These are phyloP conservation scores for Butorides virescens DNA, from an alignment of 2,113 vertebrate species.

Conservation along the genomic window DNA sequence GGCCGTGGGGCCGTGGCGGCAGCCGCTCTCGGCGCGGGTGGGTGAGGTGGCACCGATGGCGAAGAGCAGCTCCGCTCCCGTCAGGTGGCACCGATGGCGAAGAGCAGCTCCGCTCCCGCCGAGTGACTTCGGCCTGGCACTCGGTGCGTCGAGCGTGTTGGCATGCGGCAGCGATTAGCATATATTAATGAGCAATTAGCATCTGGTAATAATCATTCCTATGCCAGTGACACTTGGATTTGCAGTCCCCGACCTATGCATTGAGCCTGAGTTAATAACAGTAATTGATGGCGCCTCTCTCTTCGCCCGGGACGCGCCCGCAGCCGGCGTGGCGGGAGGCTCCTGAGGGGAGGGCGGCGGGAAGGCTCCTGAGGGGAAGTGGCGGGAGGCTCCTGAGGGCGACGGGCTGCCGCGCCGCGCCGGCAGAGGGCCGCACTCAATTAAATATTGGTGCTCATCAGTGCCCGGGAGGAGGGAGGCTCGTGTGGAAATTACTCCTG, in stretches of 20 bases:
- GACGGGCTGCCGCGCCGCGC: background rate
- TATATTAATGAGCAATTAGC: conserved; percentile 45
- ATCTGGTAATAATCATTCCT: conserved; percentile 14
- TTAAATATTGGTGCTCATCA: background rate
- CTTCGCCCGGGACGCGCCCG: background rate
- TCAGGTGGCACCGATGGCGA: background rate
- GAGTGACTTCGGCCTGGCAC: background rate
- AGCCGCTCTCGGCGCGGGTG: background rate
- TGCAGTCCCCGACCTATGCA: background rate
- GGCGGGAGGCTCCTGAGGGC: too few relatives aligned
- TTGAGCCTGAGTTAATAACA: background rate
- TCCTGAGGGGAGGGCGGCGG: background rate
- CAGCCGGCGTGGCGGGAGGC: background rate
- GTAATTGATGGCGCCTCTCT: background rate
- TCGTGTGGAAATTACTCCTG: background rate
- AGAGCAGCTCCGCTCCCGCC: background rate
- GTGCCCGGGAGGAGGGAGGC: background rate
- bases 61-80: background rate
- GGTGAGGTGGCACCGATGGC: background rate
- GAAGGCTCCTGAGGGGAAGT: too few relatives aligned
- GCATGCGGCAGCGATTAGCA: conserved; percentile 31
- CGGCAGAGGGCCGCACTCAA: conserved; percentile 17
- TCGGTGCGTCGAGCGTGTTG: background rate
- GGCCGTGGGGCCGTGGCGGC: background rate
- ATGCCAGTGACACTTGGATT: conserved; percentile 21